phyloP scores from a whole-genome alignment of 2,888 invertebrate genomes.

The Unio pictorum region DNA sequence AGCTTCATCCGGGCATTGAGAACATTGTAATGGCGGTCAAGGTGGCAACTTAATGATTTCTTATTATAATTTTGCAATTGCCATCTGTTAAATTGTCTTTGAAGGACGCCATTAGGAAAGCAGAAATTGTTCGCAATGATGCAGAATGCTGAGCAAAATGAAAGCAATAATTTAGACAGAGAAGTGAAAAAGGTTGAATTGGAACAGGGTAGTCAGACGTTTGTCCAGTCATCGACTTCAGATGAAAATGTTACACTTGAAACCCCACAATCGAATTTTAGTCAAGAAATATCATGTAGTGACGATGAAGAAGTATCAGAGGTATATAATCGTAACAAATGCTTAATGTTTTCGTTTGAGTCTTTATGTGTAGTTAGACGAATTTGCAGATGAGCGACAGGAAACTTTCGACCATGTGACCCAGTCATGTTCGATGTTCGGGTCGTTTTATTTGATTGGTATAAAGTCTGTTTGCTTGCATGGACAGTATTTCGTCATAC shows the following conservation, averaged over 20 bases:
- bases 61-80: conserved; percentile 46
- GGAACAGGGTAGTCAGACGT: conserved; percentile 58
- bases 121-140: conserved; percentile 73
- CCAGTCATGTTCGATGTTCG: conserved; percentile 4
- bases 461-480: too few relatives aligned
- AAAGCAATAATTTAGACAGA: conserved; percentile 48
- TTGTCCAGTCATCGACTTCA: conserved; percentile 43
- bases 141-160: conserved; percentile 83
- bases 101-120: conserved; percentile 19
- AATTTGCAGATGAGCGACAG: not conserved
- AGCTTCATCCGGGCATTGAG: conserved; percentile 66
- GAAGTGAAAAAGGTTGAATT: conserved; percentile 62
- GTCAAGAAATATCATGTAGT: conserved; percentile 94
- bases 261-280: conserved; percentile 78
- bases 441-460: conserved; percentile 1
- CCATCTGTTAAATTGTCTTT: conserved; percentile 32
- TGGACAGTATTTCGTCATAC: too few relatives aligned
- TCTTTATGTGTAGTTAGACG: not conserved
- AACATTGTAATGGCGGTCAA: conserved; percentile 70
- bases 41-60: conserved; percentile 63
- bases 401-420: conserved; percentile 19
- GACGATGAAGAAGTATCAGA: conserved; percentile 97
- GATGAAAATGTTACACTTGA: conserved; percentile 38
- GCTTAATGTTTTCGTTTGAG: not conserved
- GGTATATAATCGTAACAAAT: conserved; percentile 77